Conservation (phyloP, 1,140 invertebrate genomes). For the Scaptomyza montana region DNA sequence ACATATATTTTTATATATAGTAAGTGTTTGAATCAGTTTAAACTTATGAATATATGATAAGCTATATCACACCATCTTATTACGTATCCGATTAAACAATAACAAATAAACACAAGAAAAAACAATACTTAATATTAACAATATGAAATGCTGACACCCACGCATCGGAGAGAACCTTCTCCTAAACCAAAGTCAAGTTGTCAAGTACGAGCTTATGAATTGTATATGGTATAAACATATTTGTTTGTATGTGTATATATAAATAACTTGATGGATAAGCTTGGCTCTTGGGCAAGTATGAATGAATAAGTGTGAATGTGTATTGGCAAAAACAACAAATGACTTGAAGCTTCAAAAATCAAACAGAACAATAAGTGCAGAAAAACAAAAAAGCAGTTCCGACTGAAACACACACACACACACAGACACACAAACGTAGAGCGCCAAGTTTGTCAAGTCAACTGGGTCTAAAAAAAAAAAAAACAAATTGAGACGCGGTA, state of each 20-base stretch:
- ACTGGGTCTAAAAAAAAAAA: slow-evolving; percentile 39
- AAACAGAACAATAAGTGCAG: slow-evolving; percentile 30
- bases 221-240: too few species aligned
- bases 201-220: slow-evolving; percentile 68
- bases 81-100: slow-evolving; percentile 2
- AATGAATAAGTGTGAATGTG: slow-evolving; percentile 46
- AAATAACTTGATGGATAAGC: slow-evolving; percentile 32
- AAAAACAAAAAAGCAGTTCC: slow-evolving; percentile 55
- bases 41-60: background rate
- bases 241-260: background rate
- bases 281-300: slow-evolving; percentile 13
- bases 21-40: background rate
- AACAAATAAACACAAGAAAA: background rate
- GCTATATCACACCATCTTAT: background rate
- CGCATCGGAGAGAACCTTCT: slow-evolving; percentile 40
- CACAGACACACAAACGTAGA: slow-evolving; percentile 48
- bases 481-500: background rate
- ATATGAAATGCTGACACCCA: slow-evolving; percentile 34
- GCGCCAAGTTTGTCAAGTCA: slow-evolving; percentile 69
- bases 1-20: too few species aligned
- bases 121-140: slow-evolving; percentile 11
- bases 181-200: slow-evolving; percentile 35
- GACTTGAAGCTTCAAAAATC: slow-evolving; percentile 56
- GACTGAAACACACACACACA: slow-evolving; percentile 44
- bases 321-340: slow-evolving; percentile 58